phyloP scores from a whole-genome alignment of 1,140 invertebrate genomes.

The Bradysia coprophila region DNA sequence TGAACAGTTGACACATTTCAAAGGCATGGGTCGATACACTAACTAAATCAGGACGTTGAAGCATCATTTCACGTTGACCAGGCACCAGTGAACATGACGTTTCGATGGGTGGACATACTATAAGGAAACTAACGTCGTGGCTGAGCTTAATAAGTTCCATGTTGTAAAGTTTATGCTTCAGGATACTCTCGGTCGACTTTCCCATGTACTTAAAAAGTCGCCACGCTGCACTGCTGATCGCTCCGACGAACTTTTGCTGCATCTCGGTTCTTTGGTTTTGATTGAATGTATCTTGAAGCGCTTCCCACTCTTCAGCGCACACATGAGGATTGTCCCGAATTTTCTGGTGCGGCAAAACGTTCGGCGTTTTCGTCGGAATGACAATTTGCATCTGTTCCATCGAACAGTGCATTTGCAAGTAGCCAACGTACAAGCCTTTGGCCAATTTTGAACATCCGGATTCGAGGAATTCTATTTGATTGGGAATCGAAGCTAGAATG shows the following conservation, averaged over 20 bases:
- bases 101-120: slow-evolving; percentile 77
- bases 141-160: slow-evolving; percentile 82
- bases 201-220: slow-evolving; percentile 64
- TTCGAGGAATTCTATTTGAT: slow-evolving; percentile 85
- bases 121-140: slow-evolving; percentile 69
- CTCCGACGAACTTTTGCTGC: slow-evolving; percentile 57
- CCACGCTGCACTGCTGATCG: slow-evolving; percentile 46
- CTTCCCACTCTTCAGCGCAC: slow-evolving; percentile 85
- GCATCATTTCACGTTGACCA: slow-evolving; percentile 61
- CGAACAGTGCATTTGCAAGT: slow-evolving; percentile 87
- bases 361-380: slow-evolving; percentile 76
- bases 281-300: slow-evolving; percentile 35
- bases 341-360: slow-evolving; percentile 81
- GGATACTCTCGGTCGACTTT: slow-evolving; percentile 43
- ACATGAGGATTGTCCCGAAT: slow-evolving; percentile 90
- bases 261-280: slow-evolving; percentile 41
- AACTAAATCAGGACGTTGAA: slow-evolving; percentile 61
- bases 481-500: slow-evolving; percentile 65
- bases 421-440: slow-evolving; percentile 82
- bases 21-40: slow-evolving; percentile 68
- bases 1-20: slow-evolving; percentile 84
- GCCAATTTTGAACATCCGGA: slow-evolving; percentile 55
- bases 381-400: slow-evolving; percentile 88
- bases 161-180: slow-evolving; percentile 66
- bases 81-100: slow-evolving; percentile 80